A percentile compares a stretch with the other conserved stretches of the same genome.
phyloP scores from a whole-genome alignment of 2,113 vertebrate species.

The Pica pica region DNA sequence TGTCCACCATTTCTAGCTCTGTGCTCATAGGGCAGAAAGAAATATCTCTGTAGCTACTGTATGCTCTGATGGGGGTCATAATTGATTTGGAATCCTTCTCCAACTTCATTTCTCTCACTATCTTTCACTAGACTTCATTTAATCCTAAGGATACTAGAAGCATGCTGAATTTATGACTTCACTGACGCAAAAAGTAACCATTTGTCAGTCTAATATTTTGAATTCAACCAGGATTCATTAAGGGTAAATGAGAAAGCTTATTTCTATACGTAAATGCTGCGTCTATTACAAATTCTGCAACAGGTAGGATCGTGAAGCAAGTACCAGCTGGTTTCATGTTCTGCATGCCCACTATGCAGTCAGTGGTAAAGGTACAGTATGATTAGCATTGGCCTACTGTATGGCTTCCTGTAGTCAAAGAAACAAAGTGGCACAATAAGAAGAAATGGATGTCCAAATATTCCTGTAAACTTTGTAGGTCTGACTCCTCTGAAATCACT shows the following conservation, averaged over 20 bases:
- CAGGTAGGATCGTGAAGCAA: background rate
- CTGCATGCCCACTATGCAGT: background rate
- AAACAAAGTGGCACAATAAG: background rate
- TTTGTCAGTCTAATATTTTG: background rate
- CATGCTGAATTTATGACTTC: background rate
- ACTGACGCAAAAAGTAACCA: background rate
- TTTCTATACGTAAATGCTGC: background rate
- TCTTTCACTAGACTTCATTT: background rate
- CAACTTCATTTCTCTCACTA: background rate
- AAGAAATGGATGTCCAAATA: background rate
- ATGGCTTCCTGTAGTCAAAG: background rate
- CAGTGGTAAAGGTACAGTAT: background rate
- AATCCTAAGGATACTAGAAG: background rate
- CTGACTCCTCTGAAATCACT: background rate
- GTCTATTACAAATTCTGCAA: background rate
- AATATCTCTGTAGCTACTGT: background rate
- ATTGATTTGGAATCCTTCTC: conserved; percentile 1
- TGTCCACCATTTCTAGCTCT: background rate
- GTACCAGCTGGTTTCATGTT: background rate
- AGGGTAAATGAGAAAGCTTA: background rate
- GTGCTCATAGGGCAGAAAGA: background rate
- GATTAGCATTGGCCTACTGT: background rate
- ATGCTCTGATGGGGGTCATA: conserved; percentile 13
- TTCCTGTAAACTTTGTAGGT: background rate
- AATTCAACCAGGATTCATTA: background rate